Percentiles rank a stretch among this genome's conserved stretches.
Conservation (phyloP, 2,888 invertebrate genomes). For the Melanotus villosus region DNA sequence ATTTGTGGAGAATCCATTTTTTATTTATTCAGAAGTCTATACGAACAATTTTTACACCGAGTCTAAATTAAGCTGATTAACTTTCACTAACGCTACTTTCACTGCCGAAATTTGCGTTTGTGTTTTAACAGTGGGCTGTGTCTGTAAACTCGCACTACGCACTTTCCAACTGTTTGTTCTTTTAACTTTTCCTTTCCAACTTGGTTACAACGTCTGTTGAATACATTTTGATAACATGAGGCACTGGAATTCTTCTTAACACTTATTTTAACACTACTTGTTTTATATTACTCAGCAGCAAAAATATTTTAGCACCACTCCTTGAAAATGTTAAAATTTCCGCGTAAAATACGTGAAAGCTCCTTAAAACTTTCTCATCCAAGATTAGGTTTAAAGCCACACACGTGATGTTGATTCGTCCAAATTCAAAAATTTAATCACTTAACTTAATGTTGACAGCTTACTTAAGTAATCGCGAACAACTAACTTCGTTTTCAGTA, state of each 20-base stretch:
- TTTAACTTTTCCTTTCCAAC: conserved; percentile 30
- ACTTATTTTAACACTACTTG: background rate
- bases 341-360: conserved; percentile 1
- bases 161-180: conserved; percentile 53
- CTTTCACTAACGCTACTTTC: conserved; percentile 61
- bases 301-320: background rate
- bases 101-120: conserved; percentile 55
- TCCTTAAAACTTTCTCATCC: conserved; percentile 17
- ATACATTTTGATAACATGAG: conserved; percentile 6
- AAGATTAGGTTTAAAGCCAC: conserved; percentile 13
- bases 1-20: conserved; percentile 88
- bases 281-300: background rate
- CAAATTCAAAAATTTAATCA: background rate
- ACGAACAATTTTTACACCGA: conserved; percentile 8
- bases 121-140: conserved; percentile 33
- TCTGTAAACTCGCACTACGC: conserved; percentile 53
- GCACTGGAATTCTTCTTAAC: background rate
- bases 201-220: conserved; percentile 5
- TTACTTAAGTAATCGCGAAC: background rate
- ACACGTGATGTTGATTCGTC: conserved; percentile 37
- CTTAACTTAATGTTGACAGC: background rate
- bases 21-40: background rate
- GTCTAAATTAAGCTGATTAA: conserved; percentile 45
- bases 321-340: conserved; percentile 10
- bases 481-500: background rate